Conservation (phyloP, 1,140 invertebrate species). For the Bombus sylvicola region DNA sequence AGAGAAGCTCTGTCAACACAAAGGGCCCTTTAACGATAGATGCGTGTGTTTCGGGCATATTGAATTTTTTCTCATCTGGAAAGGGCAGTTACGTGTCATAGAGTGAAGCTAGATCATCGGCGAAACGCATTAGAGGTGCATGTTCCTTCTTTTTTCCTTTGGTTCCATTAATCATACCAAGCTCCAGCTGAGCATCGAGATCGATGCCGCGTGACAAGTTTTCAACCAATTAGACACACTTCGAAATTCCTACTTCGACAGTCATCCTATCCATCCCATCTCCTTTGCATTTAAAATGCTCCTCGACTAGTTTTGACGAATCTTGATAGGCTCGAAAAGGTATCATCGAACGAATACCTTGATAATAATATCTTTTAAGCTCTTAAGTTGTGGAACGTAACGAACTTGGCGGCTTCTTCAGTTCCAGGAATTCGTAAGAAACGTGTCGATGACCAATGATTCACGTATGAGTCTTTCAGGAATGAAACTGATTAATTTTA, state of each 20-base stretch:
- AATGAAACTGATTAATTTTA: too few species aligned
- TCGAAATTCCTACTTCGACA: constrained; percentile 69
- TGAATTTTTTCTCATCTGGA: not conserved
- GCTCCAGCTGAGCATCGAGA: constrained; percentile 59
- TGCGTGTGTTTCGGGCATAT: not conserved
- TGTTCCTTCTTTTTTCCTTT: constrained; percentile 32
- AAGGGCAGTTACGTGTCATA: constrained; percentile 39
- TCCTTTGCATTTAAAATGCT: too few species aligned
- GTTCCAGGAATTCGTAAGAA: too few species aligned
- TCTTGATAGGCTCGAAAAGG: not conserved
- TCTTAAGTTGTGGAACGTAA: too few species aligned
- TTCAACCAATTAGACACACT: constrained; percentile 76
- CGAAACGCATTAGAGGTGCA: constrained; percentile 57
- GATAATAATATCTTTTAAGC: too few species aligned
- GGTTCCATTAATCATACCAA: constrained; percentile 62
- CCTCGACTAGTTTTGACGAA: not conserved
- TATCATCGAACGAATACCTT: too few species aligned
- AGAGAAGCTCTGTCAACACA: not conserved
- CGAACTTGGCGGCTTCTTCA: too few species aligned
- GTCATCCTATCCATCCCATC: constrained; percentile 32
- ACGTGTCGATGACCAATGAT: too few species aligned
- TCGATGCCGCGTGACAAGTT: constrained; percentile 72
- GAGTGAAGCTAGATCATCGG: constrained; percentile 44
- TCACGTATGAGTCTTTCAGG: too few species aligned
- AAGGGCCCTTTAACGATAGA: not conserved